Evolutionary conservation across 2,113 vertebrate genomes (phyloP), one percentile per base, ranked within the genome.

Genomic region (Craseonycteris thonglongyai): DNA sequence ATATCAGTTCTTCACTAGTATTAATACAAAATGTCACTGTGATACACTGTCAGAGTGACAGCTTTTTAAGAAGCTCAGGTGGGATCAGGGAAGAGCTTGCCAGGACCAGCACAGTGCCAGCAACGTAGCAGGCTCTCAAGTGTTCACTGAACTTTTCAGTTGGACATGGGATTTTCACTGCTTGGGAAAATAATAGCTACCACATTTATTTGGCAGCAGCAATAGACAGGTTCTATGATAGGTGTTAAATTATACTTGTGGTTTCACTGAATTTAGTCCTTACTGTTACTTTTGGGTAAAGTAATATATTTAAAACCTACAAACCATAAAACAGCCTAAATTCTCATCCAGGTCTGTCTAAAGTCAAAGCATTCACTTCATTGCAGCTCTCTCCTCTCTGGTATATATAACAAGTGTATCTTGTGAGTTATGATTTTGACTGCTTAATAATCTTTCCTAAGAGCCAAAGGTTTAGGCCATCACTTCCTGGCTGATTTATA

Each of bases 271-370:
- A 66, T 86, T 68, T 47, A 80, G 38, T 80, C n/a, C 45, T 80
- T 58, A 63, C 40, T 82, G 63, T 93, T 86, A 65, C n/a, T 79
- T 86, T 89, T 7, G 42, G 84, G 75, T 88, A 58, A 88, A 95
- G 49, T 82, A 51, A 30, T 38, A 30, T 33, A 28, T 40, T 59
- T 58, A 51, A 54, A 40, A 54, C 71, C 58, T 71, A 51, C 35
- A 81, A 45, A 90, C 18, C 45, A 80, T 6, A 28, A 33, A 54
- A 63, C 1, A 61, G 24, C 18, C 72, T 78, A 16, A 35, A 66
- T 38, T 28, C 59, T 80, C 40, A 51, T 45, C 11, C 7, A 8
- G 11, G 10, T 85, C 61, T 56, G 28, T 61, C 12, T n/a, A 61
- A 49, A 35, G 75, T 69, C 76, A 69, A 51, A 22, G 4, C 3